phyloP scores from a whole-genome alignment of 2,797 vertebrate genomes.

The Lateolabrax maculatus region DNA sequence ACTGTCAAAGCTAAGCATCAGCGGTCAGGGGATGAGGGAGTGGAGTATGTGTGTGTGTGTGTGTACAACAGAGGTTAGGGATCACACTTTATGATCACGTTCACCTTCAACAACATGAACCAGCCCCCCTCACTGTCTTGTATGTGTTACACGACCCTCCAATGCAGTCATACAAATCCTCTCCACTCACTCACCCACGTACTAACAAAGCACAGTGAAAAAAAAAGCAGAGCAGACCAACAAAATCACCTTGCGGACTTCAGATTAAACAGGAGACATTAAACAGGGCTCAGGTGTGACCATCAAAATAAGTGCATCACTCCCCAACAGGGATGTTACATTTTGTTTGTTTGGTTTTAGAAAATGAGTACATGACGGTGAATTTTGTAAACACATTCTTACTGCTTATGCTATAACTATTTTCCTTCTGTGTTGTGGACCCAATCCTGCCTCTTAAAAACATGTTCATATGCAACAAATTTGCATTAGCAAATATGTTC shows the following conservation, averaged over 20 bases:
- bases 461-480: slow-evolving; percentile 14
- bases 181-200: not conserved
- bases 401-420: not conserved
- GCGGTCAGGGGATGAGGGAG: slow-evolving; percentile 67
- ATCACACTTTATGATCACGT: slow-evolving; percentile 75
- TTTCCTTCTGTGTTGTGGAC: not conserved
- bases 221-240: slow-evolving; percentile 32
- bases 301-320: slow-evolving; percentile 40
- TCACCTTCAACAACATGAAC: slow-evolving; percentile 72
- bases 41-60: slow-evolving; percentile 43
- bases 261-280: slow-evolving; percentile 52
- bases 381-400: not conserved
- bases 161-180: slow-evolving; percentile 56
- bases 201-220: slow-evolving; percentile 36
- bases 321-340: slow-evolving; percentile 33
- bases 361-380: slow-evolving; percentile 4
- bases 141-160: slow-evolving; percentile 28
- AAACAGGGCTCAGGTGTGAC: slow-evolving; percentile 56
- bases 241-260: slow-evolving; percentile 50
- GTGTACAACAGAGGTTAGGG: slow-evolving; percentile 66
- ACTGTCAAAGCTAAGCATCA: slow-evolving; percentile 76
- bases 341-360: slow-evolving; percentile 42
- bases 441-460: slow-evolving; percentile 1
- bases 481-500: slow-evolving; percentile 1
- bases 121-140: slow-evolving; percentile 12